Evolutionary conservation across 1,140 invertebrate genomes (phyloP).

Genomic region (Dryas iulia): DNA sequence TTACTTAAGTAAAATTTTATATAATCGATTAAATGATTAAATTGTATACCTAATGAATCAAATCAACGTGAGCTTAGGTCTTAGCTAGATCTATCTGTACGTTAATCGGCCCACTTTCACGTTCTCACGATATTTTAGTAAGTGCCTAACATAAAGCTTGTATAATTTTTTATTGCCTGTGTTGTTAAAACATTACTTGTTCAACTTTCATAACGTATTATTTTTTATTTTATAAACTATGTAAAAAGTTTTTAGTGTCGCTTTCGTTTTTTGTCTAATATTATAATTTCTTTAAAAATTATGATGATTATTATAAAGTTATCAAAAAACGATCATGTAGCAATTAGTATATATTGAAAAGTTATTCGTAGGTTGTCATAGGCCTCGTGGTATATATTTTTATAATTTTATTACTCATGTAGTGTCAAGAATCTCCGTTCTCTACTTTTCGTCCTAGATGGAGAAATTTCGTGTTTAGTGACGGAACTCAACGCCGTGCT

Average conservation of each 20-base stretch:
- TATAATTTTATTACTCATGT: too few species aligned
- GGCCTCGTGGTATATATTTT: too few species aligned
- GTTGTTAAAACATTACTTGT: background rate
- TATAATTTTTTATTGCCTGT: background rate
- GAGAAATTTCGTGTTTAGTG: too few species aligned
- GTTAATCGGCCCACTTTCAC: conserved; percentile 13
- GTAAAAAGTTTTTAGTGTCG: background rate
- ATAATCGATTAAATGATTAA: background rate
- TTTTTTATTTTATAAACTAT: background rate
- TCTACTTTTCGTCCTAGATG: too few species aligned
- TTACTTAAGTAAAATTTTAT: background rate
- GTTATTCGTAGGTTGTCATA: too few species aligned
- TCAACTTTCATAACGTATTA: background rate
- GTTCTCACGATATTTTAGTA: conserved; percentile 17
- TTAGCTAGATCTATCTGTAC: conserved; percentile 11
- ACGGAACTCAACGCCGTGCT: too few species aligned
- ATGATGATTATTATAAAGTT: too few species aligned
- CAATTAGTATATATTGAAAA: too few species aligned
- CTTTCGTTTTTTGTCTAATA: background rate
- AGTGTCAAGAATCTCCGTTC: too few species aligned
- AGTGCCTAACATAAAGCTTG: background rate
- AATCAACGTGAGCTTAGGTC: conserved; percentile 9
- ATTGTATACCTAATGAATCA: background rate
- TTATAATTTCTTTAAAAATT: too few species aligned
- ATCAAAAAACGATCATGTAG: too few species aligned